These are phyloP conservation scores for Bombus confusus DNA, from an alignment of 1,140 invertebrate species.

Conservation along the genomic window DNA sequence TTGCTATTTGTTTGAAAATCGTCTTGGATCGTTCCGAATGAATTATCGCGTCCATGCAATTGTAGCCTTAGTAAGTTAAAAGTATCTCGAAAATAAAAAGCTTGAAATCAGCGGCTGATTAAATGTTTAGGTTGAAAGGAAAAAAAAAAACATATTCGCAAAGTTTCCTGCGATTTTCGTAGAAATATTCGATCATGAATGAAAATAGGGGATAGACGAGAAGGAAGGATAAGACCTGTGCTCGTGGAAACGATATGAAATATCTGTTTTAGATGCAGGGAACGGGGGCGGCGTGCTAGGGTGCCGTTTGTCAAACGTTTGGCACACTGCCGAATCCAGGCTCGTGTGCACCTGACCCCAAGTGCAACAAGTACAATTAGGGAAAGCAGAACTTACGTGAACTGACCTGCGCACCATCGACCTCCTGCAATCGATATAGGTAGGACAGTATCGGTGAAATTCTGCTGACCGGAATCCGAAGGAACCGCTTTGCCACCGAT, in stretches of 20 bases:
- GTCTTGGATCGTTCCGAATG: too few species aligned
- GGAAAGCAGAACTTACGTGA: constrained; percentile 63
- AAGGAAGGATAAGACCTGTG: not conserved
- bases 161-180: not conserved
- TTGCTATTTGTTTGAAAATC: not conserved
- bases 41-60: not conserved
- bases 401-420: constrained; percentile 64
- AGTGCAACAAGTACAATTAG: constrained; percentile 72
- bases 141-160: not conserved
- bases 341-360: constrained; percentile 62
- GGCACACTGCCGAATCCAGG: constrained; percentile 60
- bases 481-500: constrained; percentile 31
- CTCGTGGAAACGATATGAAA: constrained; percentile 1
- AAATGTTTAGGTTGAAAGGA: not conserved
- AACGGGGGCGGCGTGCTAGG: constrained; percentile 11
- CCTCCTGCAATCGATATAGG: constrained; percentile 54
- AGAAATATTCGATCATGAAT: not conserved
- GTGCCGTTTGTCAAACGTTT: constrained; percentile 64
- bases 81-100: not conserved
- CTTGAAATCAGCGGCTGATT: not conserved
- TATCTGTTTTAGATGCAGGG: constrained; percentile 37
- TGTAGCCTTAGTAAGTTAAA: not conserved
- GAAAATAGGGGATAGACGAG: not conserved
- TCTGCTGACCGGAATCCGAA: constrained; percentile 51
- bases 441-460: constrained; percentile 36